Conservation (phyloP, 2,113 vertebrate genomes). For the Brienomyrus brachyistius region DNA sequence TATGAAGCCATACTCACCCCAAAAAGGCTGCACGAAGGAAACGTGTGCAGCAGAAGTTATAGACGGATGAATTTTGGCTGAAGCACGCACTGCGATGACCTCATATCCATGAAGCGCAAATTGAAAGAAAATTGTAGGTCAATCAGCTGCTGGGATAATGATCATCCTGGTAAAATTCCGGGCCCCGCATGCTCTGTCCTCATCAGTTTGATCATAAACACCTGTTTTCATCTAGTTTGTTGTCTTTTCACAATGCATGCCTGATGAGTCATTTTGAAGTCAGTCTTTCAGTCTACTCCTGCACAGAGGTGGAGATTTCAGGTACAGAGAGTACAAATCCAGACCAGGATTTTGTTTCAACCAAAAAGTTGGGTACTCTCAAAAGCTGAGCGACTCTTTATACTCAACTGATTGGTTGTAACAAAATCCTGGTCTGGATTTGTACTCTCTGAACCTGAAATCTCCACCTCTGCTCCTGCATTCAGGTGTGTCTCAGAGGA, state of each 20-base stretch:
- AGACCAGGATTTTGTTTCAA: no score
- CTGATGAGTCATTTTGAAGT: neutral
- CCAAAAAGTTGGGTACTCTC: no score
- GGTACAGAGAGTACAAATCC: no score
- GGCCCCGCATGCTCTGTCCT: neutral
- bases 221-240: neutral
- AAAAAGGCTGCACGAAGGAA: neutral
- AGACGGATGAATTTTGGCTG: neutral
- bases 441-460: no score
- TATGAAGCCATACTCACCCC: neutral
- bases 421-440: no score
- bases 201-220: neutral
- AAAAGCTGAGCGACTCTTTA: no score
- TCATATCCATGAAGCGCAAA: neutral
- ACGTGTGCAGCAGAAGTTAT: neutral
- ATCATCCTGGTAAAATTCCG: neutral
- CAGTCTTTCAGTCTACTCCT: neutral
- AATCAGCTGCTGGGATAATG: neutral
- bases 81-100: neutral
- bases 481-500: conserved; percentile 8
- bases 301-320: neutral
- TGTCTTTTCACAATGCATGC: neutral
- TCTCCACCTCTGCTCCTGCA: neutral
- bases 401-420: no score
- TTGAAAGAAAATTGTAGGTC: neutral